These are phyloP conservation scores for Kryphioiulus occultus DNA, from an alignment of 2,888 invertebrate species.

Conservation along the genomic window DNA sequence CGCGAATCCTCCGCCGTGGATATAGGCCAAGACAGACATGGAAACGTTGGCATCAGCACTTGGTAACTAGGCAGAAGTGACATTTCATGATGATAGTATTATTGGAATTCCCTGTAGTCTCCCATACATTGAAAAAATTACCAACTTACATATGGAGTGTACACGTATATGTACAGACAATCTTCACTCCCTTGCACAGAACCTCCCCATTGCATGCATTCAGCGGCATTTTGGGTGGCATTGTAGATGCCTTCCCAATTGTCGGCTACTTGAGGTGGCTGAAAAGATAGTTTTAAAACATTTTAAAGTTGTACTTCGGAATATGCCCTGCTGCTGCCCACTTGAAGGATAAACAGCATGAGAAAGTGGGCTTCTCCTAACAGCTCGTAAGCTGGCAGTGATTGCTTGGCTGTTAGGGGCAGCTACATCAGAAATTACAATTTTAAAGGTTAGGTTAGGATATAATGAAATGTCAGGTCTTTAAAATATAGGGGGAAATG, in stretches of 20 bases:
- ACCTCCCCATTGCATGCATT: conserved; percentile 25
- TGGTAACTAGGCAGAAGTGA: background rate
- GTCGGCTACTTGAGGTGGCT: conserved; percentile 39
- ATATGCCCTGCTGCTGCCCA: too few species aligned
- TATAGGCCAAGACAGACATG: conserved; percentile 42
- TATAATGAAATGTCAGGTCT: too few species aligned
- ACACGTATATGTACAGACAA: conserved; percentile 33
- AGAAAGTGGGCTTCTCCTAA: too few species aligned
- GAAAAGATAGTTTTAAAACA: background rate
- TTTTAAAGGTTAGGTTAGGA: too few species aligned
- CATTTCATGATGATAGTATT: too few species aligned
- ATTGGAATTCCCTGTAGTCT: too few species aligned
- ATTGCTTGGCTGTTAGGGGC: too few species aligned
- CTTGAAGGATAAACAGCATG: too few species aligned
- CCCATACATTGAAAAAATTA: background rate
- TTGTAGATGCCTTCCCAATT: conserved; percentile 29
- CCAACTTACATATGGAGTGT: conserved; percentile 41
- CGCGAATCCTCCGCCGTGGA: conserved; percentile 44
- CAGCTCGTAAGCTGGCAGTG: too few species aligned
- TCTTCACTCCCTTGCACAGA: background rate
- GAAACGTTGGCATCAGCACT: background rate
- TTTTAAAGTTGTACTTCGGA: too few species aligned
- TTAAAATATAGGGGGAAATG: too few species aligned
- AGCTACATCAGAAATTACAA: too few species aligned
- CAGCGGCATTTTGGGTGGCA: conserved; percentile 1